Base-by-base conservation (phyloP, 2,888 invertebrate genomes). In the Yponomeuta plumbellus region DNA sequence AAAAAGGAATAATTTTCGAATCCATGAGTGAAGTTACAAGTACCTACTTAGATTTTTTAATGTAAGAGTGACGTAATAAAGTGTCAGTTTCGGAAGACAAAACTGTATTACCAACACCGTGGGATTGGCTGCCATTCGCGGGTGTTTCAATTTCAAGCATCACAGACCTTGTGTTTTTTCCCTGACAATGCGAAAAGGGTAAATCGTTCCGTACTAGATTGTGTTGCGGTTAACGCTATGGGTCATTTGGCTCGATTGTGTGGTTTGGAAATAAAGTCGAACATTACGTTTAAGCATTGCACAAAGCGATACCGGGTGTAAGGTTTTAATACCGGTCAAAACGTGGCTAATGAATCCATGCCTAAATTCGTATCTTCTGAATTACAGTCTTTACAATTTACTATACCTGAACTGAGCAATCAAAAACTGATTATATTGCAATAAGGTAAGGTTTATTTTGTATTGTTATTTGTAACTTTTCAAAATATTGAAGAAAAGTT, bases 91-190 rank as follows among this genome's bases (percentile, higher is more conserved):
- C 17, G 44, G 44, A 52, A 52, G 44, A 52, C 3, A 52, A 13
- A 3, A 13, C 44, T 13, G 13, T 13, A 52, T 17, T 52, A 3
- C 44, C 17, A 17, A 5, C 17, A 52, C 44, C 44, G 44, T 52
- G 17, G 44, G 13, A 52, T 52, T 13, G 44, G 17, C 44, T 2
- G 21, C 59, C 59, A 11, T 59, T 66, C 69, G 67, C 66, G 68
- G 67, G 67, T 61, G 66, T 67, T 69, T 70, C 67, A 68, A 70
- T 73, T 71, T 74, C 70, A 73, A 74, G 72, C 72, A 73, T 70
- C 67, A 68, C 71, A 69, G 69, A 66, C 70, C 69, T 62, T 68
- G 68, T 73, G 73, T 74, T 74, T 73, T 71, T 66, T 20, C 21
- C 65, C 67, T 61, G 34, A 61, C 67, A 68, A 69, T 67, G 71